Evolutionary conservation across 2,888 invertebrate genomes (phyloP).

Genomic region (Galerucella calmariensis): DNA sequence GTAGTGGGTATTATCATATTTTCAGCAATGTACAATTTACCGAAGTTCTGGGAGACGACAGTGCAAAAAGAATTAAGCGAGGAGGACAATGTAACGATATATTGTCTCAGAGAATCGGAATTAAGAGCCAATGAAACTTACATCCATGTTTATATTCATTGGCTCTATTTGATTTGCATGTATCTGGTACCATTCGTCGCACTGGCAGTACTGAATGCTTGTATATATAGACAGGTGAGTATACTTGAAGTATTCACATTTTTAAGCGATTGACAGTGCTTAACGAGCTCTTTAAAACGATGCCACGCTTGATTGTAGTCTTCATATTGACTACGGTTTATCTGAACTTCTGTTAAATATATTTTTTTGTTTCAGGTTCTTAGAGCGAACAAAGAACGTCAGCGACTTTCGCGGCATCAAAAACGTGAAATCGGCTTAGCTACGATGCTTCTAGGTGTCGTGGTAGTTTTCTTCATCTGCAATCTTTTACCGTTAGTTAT

Average conservation of each 20-base stretch:
- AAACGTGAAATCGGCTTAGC: constrained; percentile 93
- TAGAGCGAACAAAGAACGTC: constrained; percentile 89
- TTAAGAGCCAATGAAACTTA: constrained; percentile 79
- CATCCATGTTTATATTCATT: constrained; percentile 89
- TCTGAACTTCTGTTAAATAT: not conserved
- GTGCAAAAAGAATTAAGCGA: constrained; percentile 61
- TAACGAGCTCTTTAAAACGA: no score
- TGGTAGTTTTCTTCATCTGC: constrained; percentile 93
- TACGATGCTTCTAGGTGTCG: constrained; percentile 94
- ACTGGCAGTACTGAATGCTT: constrained; percentile 88
- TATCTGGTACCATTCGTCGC: constrained; percentile 92
- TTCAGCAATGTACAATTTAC: constrained; percentile 86
- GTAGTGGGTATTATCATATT: constrained; percentile 84
- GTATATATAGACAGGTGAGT: constrained; percentile 87
- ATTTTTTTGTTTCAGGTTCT: constrained; percentile 72
- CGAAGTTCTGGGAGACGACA: constrained; percentile 79
- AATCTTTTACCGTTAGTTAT: constrained; percentile 88
- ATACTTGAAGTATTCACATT: not conserved
- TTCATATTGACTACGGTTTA: no score
- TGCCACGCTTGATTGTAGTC: no score
- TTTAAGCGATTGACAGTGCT: no score
- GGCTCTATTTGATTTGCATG: constrained; percentile 94
- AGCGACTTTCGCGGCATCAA: constrained; percentile 88
- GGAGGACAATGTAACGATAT: constrained; percentile 66
- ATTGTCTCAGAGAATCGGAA: constrained; percentile 77